Conservation (phyloP, 2,113 vertebrate species). For the Sceloporus tristichus region DNA sequence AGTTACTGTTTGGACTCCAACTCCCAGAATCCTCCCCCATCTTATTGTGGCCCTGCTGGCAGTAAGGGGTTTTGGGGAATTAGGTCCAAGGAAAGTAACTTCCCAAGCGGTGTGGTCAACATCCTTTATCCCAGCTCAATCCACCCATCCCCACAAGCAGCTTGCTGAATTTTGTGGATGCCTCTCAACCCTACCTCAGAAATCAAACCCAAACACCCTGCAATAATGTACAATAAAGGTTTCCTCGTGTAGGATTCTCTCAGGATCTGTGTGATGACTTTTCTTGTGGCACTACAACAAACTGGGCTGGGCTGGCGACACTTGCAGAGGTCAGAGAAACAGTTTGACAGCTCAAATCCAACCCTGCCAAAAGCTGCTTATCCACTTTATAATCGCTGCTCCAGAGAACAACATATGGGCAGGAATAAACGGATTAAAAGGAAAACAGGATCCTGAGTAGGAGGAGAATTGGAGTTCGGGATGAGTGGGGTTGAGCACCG, state of each 20-base stretch:
- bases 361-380: slow-evolving; percentile 4
- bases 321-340: neutral
- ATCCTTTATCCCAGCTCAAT: neutral
- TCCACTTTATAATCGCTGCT: slow-evolving; percentile 7
- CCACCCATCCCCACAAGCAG: neutral
- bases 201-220: neutral
- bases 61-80: too few species aligned
- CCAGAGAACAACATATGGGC: slow-evolving; percentile 7
- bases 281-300: neutral
- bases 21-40: neutral
- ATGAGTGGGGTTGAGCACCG: neutral
- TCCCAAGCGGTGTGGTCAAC: neutral
- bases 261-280: neutral
- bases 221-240: slow-evolving; percentile 14
- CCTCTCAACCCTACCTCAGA: neutral
- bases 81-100: too few species aligned
- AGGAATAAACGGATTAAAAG: slow-evolving; percentile 28
- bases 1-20: neutral
- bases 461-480: neutral
- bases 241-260: neutral
- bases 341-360: neutral
- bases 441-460: neutral
- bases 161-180: neutral
- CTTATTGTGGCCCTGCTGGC: too few species aligned
- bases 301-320: too few species aligned